Percentiles rank a stretch among this genome's conserved stretches.
phyloP scores from a whole-genome alignment of 2,113 vertebrate genomes.

The Tricholaema leucomelas region DNA sequence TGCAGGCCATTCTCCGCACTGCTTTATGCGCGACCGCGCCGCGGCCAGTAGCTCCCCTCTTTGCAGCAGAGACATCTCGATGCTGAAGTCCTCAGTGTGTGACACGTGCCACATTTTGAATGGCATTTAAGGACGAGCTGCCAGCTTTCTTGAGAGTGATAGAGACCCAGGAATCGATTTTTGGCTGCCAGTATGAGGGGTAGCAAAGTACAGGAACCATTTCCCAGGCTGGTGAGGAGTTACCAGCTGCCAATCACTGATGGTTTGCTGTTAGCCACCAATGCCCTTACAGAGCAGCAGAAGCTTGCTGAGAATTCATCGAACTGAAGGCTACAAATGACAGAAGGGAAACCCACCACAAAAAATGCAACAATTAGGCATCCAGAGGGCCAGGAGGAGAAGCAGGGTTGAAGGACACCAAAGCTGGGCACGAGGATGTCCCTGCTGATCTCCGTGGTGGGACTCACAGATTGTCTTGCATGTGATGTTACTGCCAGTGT shows the following conservation, averaged over 20 bases:
- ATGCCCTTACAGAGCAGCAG: neutral
- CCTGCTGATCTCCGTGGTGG: neutral
- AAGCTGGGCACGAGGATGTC: neutral
- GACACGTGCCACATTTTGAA: neutral
- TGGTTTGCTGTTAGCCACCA: neutral
- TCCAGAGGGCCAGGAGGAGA: neutral
- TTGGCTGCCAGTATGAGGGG: neutral
- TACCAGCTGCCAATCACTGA: neutral
- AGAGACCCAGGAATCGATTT: neutral
- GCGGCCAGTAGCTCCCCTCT: neutral
- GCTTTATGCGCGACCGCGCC: neutral
- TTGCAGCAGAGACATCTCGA: neutral
- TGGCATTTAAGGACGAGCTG: neutral
- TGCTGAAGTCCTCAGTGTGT: neutral
- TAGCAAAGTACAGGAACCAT: neutral
- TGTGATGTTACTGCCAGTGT: fast-evolving
- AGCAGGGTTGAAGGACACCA: neutral
- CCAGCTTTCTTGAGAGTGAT: neutral
- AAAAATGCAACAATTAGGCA: neutral
- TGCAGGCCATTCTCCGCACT: neutral
- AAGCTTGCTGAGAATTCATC: neutral
- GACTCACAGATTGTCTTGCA: neutral
- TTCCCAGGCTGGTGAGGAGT: neutral
- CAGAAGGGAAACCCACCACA: neutral
- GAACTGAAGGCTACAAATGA: neutral